Conservation (phyloP, 2,888 invertebrate genomes). For the Uropetala carovei region DNA sequence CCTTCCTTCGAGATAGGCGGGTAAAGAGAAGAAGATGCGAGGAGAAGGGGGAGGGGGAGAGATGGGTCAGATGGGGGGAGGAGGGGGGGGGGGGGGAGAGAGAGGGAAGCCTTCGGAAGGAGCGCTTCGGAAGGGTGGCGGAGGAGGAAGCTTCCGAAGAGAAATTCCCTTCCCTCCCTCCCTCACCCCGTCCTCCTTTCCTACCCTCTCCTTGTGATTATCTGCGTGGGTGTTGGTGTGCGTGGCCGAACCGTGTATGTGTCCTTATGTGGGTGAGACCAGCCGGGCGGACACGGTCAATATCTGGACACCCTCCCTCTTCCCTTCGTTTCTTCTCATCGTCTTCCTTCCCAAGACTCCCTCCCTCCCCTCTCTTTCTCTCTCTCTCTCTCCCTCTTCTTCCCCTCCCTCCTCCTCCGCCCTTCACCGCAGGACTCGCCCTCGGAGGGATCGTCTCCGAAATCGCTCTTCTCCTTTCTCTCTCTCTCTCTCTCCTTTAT, state of each 20-base stretch:
- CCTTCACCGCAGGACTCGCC: conserved; percentile 31
- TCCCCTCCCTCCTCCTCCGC: neutral
- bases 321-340: neutral
- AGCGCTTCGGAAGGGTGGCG: conserved; percentile 40
- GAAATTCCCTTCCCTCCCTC: conserved; percentile 29
- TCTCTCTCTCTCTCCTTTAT: neutral
- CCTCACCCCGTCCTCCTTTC: neutral
- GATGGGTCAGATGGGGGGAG: conserved; percentile 39
- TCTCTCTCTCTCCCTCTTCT: neutral
- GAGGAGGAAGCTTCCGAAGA: conserved; percentile 63
- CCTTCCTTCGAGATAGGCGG: neutral
- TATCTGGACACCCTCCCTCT: conserved; percentile 55
- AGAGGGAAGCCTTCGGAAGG: conserved; percentile 59
- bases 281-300: conserved; percentile 59
- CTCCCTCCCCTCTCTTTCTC: neutral
- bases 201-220: conserved; percentile 5
- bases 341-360: neutral
- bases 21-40: conserved; percentile 52
- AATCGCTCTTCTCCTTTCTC: neutral
- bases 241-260: conserved; percentile 14
- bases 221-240: conserved; percentile 20
- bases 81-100: conserved; percentile 56
- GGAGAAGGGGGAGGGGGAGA: conserved; percentile 27
- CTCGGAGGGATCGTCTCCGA: neutral
- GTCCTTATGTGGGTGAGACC: neutral